Evolutionary conservation across 2,888 invertebrate species (phyloP), one percentile per base, ranked within the genome.

Genomic region (Netelia virgata): DNA sequence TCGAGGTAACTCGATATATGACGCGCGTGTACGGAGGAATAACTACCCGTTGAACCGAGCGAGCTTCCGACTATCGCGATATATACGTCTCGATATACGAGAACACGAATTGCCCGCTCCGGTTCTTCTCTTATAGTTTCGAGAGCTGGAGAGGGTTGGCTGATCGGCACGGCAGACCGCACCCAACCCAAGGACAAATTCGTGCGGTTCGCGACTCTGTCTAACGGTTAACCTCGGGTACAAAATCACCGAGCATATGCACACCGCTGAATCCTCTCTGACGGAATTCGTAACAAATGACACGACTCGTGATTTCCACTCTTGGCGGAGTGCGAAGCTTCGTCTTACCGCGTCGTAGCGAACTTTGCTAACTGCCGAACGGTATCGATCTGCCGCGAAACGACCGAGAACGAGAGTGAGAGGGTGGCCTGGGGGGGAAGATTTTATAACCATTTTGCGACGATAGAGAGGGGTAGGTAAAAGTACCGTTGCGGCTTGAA

Each of bases 161-260:
- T 59, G 78, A 75, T 82, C 81, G 70, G 69, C 66, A 74, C 75
- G 70, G 79, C 16, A 57, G 75, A 80, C 80, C 83, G 66, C 80
- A 72, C 53, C 75, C 75, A 41, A 66, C 75, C 75, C 16, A 64
- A 83, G 80, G 80, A 83, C 83, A 80, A 80, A 83, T 83, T 83
- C 72, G 80, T 83, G 83, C 66, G 83, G 83, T 80, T 14, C 20
- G 43, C 68, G 59, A 59, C 47, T 64, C 70, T 57, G 72, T 69
- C 72, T 61, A 20, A 23, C 61, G 83, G 80, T 80, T 83, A 80
- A 83, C 80, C 83, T 80, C 80, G 47, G 76, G 41, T 72, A 76
- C 80, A 75, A 76, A 83, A 80, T 83, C 80, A 76, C 73, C 68
- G 41, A 70, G 63, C 73, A 57, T 14, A 47, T 68, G 73, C 36